phyloP scores from a whole-genome alignment of 2,797 vertebrate species.

The Phrynocephalus forsythii region DNA sequence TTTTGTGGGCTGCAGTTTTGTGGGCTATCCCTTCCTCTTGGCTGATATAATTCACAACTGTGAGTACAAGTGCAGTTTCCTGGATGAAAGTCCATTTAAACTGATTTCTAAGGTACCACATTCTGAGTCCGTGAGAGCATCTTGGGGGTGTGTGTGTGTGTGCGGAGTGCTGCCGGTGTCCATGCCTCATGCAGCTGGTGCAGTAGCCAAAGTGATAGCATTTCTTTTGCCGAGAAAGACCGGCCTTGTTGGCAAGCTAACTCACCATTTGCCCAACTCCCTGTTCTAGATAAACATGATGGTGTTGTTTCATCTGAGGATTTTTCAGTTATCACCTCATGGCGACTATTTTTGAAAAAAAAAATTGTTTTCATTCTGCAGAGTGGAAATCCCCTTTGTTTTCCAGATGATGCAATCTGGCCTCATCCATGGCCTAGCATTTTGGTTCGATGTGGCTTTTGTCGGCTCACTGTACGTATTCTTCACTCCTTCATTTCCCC shows the following conservation, averaged over 20 bases:
- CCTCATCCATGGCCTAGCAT: slow-evolving; percentile 84
- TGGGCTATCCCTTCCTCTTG: not conserved
- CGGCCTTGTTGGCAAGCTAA: not conserved
- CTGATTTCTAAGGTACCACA: not conserved
- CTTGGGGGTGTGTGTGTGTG: no score
- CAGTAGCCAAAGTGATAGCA: not conserved
- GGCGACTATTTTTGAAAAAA: not conserved
- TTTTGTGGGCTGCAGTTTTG: not conserved
- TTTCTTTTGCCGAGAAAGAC: not conserved
- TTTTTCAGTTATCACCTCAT: not conserved
- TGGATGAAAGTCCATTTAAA: not conserved
- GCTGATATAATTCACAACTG: no score
- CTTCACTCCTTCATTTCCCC: not conserved
- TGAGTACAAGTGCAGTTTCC: not conserved
- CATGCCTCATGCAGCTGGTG: not conserved
- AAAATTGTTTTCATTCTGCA: slow-evolving; percentile 63
- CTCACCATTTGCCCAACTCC: not conserved
- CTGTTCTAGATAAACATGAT: not conserved
- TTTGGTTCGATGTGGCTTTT: slow-evolving; percentile 88
- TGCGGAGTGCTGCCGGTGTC: no score
- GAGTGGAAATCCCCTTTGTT: slow-evolving; percentile 85
- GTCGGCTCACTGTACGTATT: slow-evolving; percentile 79
- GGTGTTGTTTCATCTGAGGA: not conserved
- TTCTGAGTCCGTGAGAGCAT: not conserved
- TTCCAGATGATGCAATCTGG: slow-evolving; percentile 84